phyloP scores from a whole-genome alignment of 2,888 invertebrate species.

The Monochamus alternatus region DNA sequence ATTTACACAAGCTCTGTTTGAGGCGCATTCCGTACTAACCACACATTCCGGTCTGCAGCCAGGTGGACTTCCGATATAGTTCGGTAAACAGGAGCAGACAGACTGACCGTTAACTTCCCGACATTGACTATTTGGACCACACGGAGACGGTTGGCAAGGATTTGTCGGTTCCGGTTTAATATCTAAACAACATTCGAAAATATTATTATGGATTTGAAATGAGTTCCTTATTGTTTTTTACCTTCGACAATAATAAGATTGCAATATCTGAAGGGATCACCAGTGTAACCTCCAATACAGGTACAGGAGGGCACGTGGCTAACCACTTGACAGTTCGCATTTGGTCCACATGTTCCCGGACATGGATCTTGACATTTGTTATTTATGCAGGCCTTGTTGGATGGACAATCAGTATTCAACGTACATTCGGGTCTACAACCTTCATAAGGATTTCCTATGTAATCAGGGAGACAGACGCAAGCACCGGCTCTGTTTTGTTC shows the following conservation, averaged over 20 bases:
- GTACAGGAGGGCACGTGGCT: slow-evolving; percentile 74
- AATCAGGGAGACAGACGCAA: slow-evolving; percentile 72
- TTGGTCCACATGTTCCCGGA: slow-evolving; percentile 78
- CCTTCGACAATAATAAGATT: slow-evolving; percentile 53
- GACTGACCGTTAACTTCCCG: slow-evolving; percentile 73
- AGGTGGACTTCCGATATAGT: slow-evolving; percentile 80
- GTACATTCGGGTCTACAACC: slow-evolving; percentile 76
- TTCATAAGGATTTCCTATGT: slow-evolving; percentile 75
- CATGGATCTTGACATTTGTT: slow-evolving; percentile 76
- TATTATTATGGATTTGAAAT: background rate
- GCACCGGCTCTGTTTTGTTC: slow-evolving; percentile 73
- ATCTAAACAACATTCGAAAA: slow-evolving; percentile 30
- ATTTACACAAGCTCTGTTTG: slow-evolving; percentile 80
- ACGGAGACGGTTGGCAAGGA: slow-evolving; percentile 82
- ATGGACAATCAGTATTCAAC: slow-evolving; percentile 74
- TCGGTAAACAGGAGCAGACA: slow-evolving; percentile 79
- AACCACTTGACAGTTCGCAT: slow-evolving; percentile 75
- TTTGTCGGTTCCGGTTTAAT: slow-evolving; percentile 67
- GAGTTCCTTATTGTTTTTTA: slow-evolving; percentile 50
- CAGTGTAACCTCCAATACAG: slow-evolving; percentile 81
- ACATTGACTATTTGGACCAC: slow-evolving; percentile 84
- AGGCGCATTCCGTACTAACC: slow-evolving; percentile 80
- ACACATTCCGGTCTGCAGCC: slow-evolving; percentile 82
- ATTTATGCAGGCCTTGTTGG: slow-evolving; percentile 73
- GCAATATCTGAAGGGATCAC: slow-evolving; percentile 67